These are phyloP conservation scores for Dinomys branickii DNA, from an alignment of 2,113 vertebrate genomes.

Conservation along the genomic window DNA sequence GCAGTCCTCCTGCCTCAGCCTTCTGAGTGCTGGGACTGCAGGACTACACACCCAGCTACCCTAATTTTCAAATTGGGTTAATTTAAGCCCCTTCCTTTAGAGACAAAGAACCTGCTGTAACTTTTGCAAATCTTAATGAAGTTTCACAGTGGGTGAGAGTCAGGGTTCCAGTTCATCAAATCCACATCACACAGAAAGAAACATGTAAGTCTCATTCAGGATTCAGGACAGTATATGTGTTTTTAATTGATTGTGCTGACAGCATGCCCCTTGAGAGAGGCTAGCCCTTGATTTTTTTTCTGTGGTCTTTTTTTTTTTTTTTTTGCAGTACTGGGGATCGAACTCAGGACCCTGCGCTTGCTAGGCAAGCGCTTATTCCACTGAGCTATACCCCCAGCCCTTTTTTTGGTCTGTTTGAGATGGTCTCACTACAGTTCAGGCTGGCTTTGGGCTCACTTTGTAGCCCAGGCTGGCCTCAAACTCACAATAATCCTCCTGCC, in stretches of 20 bases:
- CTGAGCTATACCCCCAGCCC: too few species aligned
- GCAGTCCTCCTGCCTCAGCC: neutral
- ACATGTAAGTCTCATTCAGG: constrained; percentile 16
- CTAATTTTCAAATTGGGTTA: neutral
- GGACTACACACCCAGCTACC: neutral
- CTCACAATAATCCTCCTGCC: too few species aligned
- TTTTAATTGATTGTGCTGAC: constrained; percentile 45
- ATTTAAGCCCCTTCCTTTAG: neutral
- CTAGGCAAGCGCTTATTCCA: too few species aligned
- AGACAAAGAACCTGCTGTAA: neutral
- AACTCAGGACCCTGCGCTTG: too few species aligned
- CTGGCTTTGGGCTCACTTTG: too few species aligned
- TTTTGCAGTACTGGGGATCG: too few species aligned
- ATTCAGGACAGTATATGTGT: constrained; percentile 33
- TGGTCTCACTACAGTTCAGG: too few species aligned
- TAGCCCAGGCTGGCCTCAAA: too few species aligned
- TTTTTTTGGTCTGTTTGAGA: too few species aligned
- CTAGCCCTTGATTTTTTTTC: constrained; percentile 7
- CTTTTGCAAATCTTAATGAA: constrained; percentile 12
- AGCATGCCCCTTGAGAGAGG: constrained; percentile 2
- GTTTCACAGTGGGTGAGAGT: neutral
- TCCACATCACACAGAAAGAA: neutral
- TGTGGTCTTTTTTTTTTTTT: too few species aligned
- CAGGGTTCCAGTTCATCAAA: neutral
- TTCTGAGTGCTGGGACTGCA: neutral